phyloP scores from a whole-genome alignment of 1,140 invertebrate genomes.

The Dysdera silvatica region DNA sequence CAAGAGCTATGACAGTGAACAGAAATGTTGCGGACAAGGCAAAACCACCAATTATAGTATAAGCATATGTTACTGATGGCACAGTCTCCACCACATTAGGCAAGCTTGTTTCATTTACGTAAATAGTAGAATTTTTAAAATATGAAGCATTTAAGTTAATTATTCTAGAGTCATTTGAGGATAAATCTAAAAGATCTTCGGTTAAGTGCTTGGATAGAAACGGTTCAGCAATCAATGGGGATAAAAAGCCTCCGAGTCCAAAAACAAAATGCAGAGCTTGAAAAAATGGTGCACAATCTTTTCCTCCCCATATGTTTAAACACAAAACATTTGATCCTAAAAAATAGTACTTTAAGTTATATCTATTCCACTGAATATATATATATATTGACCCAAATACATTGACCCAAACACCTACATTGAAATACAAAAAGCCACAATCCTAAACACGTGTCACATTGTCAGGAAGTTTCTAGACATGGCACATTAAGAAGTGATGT shows the following conservation, averaged over 20 bases:
- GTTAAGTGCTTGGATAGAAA: conserved; percentile 39
- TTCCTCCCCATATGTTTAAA: conserved; percentile 48
- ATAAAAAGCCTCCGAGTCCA: conserved; percentile 50
- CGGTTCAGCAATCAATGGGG: conserved; percentile 48
- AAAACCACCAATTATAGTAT: conserved; percentile 11
- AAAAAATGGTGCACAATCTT: conserved; percentile 48
- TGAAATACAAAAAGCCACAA: too few relatives aligned
- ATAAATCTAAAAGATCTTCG: not conserved
- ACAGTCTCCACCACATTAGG: not conserved
- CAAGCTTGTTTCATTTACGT: too few relatives aligned
- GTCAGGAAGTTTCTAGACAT: too few relatives aligned
- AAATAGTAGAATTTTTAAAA: not conserved
- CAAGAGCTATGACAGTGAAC: conserved; percentile 9
- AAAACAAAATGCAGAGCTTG: conserved; percentile 52
- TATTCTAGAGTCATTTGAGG: not conserved
- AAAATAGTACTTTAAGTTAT: too few relatives aligned
- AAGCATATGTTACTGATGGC: conserved; percentile 13
- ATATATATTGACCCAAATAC: too few relatives aligned
- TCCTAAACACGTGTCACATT: too few relatives aligned
- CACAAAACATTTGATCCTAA: conserved; percentile 50
- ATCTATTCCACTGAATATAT: too few relatives aligned
- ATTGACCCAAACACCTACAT: too few relatives aligned
- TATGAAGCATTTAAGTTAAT: not conserved
- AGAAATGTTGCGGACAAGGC: conserved; percentile 1
- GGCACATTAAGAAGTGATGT: too few relatives aligned